Evolutionary conservation across 2,113 vertebrate species (phyloP).

Genomic region (Conger conger): DNA sequence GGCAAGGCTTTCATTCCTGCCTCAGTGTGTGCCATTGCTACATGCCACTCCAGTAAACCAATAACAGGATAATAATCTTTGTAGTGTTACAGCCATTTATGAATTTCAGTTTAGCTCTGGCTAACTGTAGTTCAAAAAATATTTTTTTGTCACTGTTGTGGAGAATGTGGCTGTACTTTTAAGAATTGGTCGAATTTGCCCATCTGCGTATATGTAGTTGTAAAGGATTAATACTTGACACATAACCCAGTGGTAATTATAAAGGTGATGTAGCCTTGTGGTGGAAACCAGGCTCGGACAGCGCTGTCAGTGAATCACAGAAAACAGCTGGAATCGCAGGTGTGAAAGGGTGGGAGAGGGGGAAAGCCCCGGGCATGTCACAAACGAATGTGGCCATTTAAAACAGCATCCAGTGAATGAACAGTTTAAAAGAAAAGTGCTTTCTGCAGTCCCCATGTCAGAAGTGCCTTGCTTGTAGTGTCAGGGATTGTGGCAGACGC

Average conservation of each 20-base stretch:
- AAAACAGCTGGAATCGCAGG: background rate
- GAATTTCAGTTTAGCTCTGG: background rate
- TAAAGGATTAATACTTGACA: background rate
- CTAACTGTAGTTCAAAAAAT: background rate
- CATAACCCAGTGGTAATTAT: background rate
- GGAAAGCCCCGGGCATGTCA: background rate
- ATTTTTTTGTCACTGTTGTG: background rate
- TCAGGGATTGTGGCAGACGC: conserved; percentile 18
- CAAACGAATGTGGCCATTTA: background rate
- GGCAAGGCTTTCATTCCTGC: background rate
- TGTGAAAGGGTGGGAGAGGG: background rate
- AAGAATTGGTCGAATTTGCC: background rate
- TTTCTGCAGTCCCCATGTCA: background rate
- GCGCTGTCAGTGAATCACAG: background rate
- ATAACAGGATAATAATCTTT: background rate
- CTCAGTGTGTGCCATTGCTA: background rate
- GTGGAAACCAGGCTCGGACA: background rate
- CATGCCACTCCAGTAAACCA: background rate
- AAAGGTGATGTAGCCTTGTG: background rate
- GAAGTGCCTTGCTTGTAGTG: conserved; percentile 14
- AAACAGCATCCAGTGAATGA: background rate
- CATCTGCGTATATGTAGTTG: background rate
- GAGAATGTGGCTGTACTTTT: background rate
- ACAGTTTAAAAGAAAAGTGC: background rate
- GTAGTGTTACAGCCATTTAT: background rate